Percentiles rank a stretch among this genome's conserved stretches.
Evolutionary conservation across 2,113 vertebrate species (phyloP).

Genomic region (Machaerirhynchus nigripectus): DNA sequence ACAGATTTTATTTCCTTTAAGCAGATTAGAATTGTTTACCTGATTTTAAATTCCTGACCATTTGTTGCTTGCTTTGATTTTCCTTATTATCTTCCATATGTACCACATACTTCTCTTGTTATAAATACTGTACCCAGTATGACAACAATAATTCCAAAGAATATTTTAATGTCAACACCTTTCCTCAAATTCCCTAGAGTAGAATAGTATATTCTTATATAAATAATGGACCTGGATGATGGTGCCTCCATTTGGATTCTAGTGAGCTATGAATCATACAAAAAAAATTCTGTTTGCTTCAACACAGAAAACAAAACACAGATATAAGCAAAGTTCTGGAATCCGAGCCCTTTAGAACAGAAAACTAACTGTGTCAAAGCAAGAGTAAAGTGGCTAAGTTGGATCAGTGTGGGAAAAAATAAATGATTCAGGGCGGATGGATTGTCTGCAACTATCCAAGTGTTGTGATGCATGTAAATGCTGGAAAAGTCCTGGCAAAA

Average conservation of each 20-base stretch:
- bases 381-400: not conserved
- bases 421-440: not conserved
- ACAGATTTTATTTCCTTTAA: not conserved
- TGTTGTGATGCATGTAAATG: not conserved
- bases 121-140: rapidly evolving
- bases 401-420: not conserved
- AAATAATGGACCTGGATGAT: not conserved
- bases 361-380: not conserved
- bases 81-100: not conserved
- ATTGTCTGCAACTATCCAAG: not conserved
- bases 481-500: not conserved
- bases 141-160: not conserved
- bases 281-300: not conserved
- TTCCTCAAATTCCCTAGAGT: not conserved
- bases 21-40: not conserved
- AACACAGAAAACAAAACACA: not conserved
- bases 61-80: not conserved
- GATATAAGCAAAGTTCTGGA: not conserved
- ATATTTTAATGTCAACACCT: not conserved
- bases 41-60: not conserved
- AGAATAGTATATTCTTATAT: not conserved
- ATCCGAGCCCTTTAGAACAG: not conserved
- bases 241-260: not conserved
- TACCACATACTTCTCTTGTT: not conserved
- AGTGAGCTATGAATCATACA: not conserved